A percentile compares a stretch with the other conserved stretches of the same genome.
phyloP scores from a whole-genome alignment of 2,888 invertebrate genomes.

The Lamproptera curius region DNA sequence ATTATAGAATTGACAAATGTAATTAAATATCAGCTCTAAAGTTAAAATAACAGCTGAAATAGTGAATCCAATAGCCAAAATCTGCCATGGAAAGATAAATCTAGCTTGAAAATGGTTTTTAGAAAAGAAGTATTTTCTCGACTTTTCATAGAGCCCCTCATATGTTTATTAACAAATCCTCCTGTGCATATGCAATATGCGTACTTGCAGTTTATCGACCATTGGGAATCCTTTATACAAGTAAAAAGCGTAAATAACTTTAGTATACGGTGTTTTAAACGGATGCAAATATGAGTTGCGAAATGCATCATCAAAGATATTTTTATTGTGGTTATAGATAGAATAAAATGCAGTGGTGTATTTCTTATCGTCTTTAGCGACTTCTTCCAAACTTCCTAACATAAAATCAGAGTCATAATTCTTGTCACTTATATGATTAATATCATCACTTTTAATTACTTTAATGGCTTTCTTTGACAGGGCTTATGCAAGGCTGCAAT shows the following conservation, averaged over 20 bases:
- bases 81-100: conserved; percentile 1
- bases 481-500: conserved; percentile 44
- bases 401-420: conserved; percentile 28
- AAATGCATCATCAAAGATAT: conserved; percentile 33
- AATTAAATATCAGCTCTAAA: conserved; percentile 1
- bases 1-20: no score
- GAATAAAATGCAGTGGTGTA: conserved; percentile 38
- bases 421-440: conserved; percentile 5
- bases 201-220: conserved; percentile 5
- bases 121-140: neutral
- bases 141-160: conserved; percentile 11
- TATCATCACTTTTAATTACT: conserved; percentile 23
- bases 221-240: conserved; percentile 27
- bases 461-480: conserved; percentile 22
- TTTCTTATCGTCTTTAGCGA: conserved; percentile 32
- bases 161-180: conserved; percentile 19
- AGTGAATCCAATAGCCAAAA: conserved; percentile 5
- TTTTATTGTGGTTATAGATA: conserved; percentile 35
- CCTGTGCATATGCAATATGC: conserved; percentile 9
- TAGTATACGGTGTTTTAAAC: conserved; percentile 24
- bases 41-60: conserved; percentile 2
- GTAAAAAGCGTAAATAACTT: conserved; percentile 21
- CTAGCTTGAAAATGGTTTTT: conserved; percentile 3
- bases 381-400: conserved; percentile 35
- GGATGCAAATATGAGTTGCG: conserved; percentile 30